Evolutionary conservation across 2,797 vertebrate genomes (phyloP).

Genomic region (Poliocrania exsul): DNA sequence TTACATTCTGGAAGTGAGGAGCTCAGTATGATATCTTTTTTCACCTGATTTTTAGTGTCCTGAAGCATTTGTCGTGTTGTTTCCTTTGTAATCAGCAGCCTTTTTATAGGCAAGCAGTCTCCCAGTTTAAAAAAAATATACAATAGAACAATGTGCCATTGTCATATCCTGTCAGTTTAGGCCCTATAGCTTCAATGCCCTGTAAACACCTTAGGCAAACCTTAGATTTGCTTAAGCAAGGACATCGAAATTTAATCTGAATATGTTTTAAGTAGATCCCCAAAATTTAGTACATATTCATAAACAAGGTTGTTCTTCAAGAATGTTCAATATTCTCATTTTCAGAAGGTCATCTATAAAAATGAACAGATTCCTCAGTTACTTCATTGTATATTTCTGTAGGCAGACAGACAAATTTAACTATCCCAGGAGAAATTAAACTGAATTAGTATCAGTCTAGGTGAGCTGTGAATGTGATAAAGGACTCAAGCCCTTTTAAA

Average conservation of each 20-base stretch:
- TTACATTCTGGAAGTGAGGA: not conserved
- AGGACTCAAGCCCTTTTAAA: not conserved
- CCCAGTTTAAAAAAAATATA: not conserved
- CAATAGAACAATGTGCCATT: not conserved
- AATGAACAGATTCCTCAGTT: not conserved
- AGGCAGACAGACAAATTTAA: not conserved
- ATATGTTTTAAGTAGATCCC: not conserved
- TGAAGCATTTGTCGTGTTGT: not conserved
- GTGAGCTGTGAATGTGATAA: not conserved
- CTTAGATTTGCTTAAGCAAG: not conserved
- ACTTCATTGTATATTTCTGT: not conserved
- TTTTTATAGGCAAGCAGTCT: not conserved
- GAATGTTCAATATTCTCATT: not conserved
- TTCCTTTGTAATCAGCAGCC: not conserved
- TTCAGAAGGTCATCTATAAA: not conserved
- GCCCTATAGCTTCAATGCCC: not conserved
- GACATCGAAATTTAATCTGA: not conserved
- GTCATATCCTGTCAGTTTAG: not conserved
- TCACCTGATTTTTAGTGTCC: conserved; percentile 31
- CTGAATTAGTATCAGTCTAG: not conserved
- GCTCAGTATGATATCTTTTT: not conserved
- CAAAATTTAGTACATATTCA: not conserved
- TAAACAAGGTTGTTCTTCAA: not conserved
- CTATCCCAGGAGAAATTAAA: not conserved
- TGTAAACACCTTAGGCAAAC: not conserved